Evolutionary conservation across 2,888 invertebrate species (phyloP), one percentile per base, ranked within the genome.

Genomic region (Scaptomyza reducta): DNA sequence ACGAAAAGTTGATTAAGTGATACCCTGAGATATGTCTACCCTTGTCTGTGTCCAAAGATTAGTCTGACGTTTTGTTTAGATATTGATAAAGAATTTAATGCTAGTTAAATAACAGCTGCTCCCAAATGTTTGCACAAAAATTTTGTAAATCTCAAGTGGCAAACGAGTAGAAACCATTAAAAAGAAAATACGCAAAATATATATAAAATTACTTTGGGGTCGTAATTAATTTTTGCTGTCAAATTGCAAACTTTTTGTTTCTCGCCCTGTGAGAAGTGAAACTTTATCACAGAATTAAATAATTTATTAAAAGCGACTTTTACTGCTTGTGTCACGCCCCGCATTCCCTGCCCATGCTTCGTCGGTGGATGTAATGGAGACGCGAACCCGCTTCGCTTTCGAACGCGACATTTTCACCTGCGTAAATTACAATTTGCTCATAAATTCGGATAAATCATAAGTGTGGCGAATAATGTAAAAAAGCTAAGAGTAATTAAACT

Each of bases 281-380:
- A 87, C 70, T 87, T 82, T 79, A 73, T 59, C 75, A 85, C 75
- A 79, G 79, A 84, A 87, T 84, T 84, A 82, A 82, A 82, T 69
- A 79, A 82, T 71, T 71, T 84, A 77, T 60, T 49, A 41, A 42
- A 72, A 66, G 67, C 41, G 71, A 71, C 62, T 77, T 62, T 74
- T 64, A 57, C 59, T 59, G 70, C 31, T 41, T 54, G 33, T 53
- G 47, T 55, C 42, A 53, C 14, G 29, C 14, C 57, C 18, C 10
- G 14, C 4, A 6, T 1, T 31, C 44, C 45, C 14, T 27, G 10
- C n/a, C n/a, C n/a, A 6, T 27, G 27, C 35, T 14, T 1, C 14
- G 75, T 79, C 62, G 51, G 58, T 49, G 22, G 42, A 47, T 55
- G 40, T 47, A 13, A 53, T 29, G 14, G 38, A 54, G 46, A 29